Conservation (phyloP, 53 echinoderm and acorn worm genomes). For the Echinarachnius parma region DNA sequence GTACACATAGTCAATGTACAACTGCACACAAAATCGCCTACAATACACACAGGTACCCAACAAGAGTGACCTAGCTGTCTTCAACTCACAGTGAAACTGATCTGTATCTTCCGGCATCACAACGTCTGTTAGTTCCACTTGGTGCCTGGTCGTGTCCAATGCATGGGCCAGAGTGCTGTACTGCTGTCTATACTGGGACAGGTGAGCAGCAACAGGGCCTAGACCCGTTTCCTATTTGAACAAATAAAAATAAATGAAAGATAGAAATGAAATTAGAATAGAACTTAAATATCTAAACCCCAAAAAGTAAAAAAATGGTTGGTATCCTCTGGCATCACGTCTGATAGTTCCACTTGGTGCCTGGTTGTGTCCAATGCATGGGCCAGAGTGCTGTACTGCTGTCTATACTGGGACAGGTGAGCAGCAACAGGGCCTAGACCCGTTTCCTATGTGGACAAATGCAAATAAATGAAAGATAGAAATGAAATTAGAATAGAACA, state of each 20-base stretch:
- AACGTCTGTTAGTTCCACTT: constrained; percentile 42
- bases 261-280: too few relatives aligned
- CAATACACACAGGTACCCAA: too few relatives aligned
- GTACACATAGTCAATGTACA: too few relatives aligned
- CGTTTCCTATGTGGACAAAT: constrained; percentile 56
- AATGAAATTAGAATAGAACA: too few relatives aligned
- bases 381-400: constrained; percentile 79
- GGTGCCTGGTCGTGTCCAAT: constrained; percentile 91
- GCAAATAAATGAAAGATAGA: too few relatives aligned
- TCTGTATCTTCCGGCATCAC: constrained; percentile 8
- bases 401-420: constrained; percentile 55
- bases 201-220: constrained; percentile 66
- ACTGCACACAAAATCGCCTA: too few relatives aligned
- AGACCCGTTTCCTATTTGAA: constrained; percentile 73
- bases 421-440: constrained; percentile 80
- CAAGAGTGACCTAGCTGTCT: too few relatives aligned
- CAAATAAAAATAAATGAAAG: too few relatives aligned
- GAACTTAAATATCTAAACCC: too few relatives aligned
- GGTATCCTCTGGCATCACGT: constrained; percentile 58
- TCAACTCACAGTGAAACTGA: constrained; percentile 28
- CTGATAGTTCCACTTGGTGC: constrained; percentile 68
- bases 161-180: constrained; percentile 84
- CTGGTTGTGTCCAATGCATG: constrained; percentile 87
- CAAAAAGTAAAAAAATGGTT: too few relatives aligned
- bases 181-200: constrained; percentile 59